Percentiles rank a stretch among this genome's conserved stretches.
phyloP scores from a whole-genome alignment of 2,888 invertebrate genomes.

The Callinectes sapidus region DNA sequence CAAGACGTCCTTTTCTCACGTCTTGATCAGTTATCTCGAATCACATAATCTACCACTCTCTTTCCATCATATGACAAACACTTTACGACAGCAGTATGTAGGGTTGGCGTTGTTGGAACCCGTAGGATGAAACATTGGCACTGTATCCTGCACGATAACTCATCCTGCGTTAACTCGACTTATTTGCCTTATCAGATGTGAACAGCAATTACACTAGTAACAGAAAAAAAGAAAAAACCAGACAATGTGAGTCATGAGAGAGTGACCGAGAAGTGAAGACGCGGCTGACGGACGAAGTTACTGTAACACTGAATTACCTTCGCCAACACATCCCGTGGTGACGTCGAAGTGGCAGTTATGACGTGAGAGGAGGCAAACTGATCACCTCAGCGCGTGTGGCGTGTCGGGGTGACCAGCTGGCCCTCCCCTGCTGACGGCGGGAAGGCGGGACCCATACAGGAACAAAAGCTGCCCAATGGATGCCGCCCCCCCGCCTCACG shows the following conservation, averaged over 20 bases:
- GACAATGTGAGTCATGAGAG: not conserved
- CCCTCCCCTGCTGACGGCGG: not conserved
- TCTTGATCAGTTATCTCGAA: not conserved
- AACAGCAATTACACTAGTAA: not conserved
- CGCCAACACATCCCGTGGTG: not conserved
- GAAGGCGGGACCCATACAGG: not conserved
- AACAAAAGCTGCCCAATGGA: not conserved
- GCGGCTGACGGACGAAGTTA: not conserved
- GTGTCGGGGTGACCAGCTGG: not conserved
- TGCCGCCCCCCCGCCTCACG: not conserved
- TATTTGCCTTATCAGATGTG: not conserved
- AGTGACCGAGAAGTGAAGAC: not conserved
- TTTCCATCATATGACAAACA: not conserved
- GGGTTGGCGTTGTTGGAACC: no score
- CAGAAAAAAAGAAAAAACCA: not conserved
- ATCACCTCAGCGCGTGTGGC: not conserved
- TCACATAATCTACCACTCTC: not conserved
- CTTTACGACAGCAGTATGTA: not conserved
- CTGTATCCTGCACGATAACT: no score
- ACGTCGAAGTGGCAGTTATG: not conserved
- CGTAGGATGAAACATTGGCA: no score
- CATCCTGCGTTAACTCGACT: no score
- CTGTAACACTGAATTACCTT: not conserved
- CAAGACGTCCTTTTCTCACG: not conserved
- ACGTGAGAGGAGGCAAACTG: not conserved